phyloP scores from a whole-genome alignment of 2,888 invertebrate species.

The Ellobium chinense region DNA sequence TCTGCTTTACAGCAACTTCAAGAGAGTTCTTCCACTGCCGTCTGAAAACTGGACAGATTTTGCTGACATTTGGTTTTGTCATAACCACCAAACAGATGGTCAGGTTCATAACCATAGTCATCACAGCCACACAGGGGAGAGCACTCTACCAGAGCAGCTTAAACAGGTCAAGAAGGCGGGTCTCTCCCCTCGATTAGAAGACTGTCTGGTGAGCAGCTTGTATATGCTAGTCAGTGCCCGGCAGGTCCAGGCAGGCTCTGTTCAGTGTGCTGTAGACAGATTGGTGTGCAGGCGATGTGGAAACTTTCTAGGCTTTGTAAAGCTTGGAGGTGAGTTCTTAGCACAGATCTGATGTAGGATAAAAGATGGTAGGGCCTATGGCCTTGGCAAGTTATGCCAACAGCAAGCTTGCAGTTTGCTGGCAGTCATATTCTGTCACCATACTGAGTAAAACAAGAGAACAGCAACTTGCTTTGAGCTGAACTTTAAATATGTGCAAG shows the following conservation, averaged over 20 bases:
- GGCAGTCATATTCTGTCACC: too few species aligned
- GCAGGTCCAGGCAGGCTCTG: conserved; percentile 54
- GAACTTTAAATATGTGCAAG: too few species aligned
- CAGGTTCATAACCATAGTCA: not conserved
- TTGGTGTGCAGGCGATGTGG: conserved; percentile 63
- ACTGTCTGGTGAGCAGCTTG: conserved; percentile 69
- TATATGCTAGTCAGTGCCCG: conserved; percentile 59
- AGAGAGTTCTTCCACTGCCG: conserved; percentile 67
- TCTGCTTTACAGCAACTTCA: conserved; percentile 59
- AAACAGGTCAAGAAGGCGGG: conserved; percentile 9
- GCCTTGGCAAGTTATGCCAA: too few species aligned
- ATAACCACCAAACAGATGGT: conserved; percentile 57
- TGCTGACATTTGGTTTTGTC: conserved; percentile 74
- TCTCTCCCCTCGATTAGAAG: conserved; percentile 57
- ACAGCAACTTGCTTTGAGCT: too few species aligned
- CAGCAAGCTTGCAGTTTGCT: too few species aligned
- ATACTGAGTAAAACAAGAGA: too few species aligned
- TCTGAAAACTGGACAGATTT: conserved; percentile 72
- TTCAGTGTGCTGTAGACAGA: conserved; percentile 46
- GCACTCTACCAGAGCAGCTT: conserved; percentile 18
- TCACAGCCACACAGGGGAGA: conserved; percentile 11
- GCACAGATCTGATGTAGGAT: too few species aligned
- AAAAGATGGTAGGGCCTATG: too few species aligned
- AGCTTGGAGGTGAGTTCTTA: conserved; percentile 43
- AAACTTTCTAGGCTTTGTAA: conserved; percentile 57